Conservation (phyloP, 2,797 vertebrate genomes). For the Clamator glandarius region DNA sequence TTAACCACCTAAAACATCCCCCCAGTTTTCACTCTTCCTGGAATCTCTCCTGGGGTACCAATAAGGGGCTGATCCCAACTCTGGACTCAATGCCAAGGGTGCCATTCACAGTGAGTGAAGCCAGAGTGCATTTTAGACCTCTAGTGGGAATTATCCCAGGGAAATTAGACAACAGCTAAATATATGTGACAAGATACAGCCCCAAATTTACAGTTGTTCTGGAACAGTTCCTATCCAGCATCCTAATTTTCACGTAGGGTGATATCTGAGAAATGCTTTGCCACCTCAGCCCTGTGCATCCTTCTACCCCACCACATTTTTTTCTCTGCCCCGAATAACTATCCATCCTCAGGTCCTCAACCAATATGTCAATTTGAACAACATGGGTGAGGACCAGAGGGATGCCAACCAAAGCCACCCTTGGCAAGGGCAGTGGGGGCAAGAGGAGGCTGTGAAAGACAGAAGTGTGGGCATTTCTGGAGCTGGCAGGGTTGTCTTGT, state of each 20-base stretch:
- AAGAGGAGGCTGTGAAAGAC: background rate
- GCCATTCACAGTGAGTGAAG: rapidly evolving
- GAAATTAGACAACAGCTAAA: background rate
- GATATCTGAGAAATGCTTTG: background rate
- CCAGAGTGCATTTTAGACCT: background rate
- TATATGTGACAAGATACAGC: background rate
- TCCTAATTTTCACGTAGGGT: background rate
- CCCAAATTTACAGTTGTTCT: background rate
- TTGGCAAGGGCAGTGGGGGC: rapidly evolving
- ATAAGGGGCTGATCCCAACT: background rate
- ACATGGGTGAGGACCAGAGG: background rate
- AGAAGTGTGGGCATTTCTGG: background rate
- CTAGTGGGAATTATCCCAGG: background rate
- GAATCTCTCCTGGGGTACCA: rapidly evolving
- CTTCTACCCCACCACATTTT: background rate
- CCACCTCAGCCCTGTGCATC: background rate
- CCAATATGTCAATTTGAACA: background rate
- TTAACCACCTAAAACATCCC: background rate
- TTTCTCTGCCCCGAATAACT: background rate
- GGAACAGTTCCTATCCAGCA: background rate
- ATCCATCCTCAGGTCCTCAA: background rate
- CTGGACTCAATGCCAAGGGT: background rate
- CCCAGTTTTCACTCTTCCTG: background rate
- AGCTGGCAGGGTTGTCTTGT: background rate
- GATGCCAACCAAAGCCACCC: background rate